Evolutionary conservation across 2,888 invertebrate species (phyloP).

Genomic region (Camptogramma bilineatum): DNA sequence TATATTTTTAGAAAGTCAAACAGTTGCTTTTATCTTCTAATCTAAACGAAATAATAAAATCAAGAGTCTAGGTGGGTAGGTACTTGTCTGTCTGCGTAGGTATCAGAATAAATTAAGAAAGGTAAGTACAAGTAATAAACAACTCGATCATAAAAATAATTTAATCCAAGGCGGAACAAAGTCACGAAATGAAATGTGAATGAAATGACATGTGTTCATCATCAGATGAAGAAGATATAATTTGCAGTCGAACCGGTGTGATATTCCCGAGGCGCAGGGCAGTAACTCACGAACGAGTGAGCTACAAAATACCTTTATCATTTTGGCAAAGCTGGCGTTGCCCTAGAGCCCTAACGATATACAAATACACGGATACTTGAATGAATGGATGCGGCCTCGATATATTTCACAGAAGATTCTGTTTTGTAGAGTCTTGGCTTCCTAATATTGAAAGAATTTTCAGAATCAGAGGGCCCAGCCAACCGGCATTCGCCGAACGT

Average conservation of each 20-base stretch:
- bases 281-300: conserved; percentile 26
- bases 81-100: background rate
- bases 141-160: conserved; percentile 5
- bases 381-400: conserved; percentile 13
- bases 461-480: too few relatives aligned
- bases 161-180: conserved; percentile 1
- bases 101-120: background rate
- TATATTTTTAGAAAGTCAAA: too few relatives aligned
- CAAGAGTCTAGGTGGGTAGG: background rate
- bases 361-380: conserved; percentile 28
- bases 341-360: conserved; percentile 32
- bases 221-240: background rate
- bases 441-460: too few relatives aligned
- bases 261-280: conserved; percentile 14
- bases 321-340: conserved; percentile 31
- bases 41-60: background rate
- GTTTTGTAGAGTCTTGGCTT: too few relatives aligned
- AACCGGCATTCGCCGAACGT: too few relatives aligned
- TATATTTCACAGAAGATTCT: background rate
- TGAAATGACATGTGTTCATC: too few relatives aligned
- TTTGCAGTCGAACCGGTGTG: conserved; percentile 7
- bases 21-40: too few relatives aligned
- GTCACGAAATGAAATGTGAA: too few relatives aligned
- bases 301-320: conserved; percentile 31
- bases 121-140: background rate